Evolutionary conservation across 2,113 vertebrate genomes (phyloP).

Genomic region (Anas platyrhynchos): DNA sequence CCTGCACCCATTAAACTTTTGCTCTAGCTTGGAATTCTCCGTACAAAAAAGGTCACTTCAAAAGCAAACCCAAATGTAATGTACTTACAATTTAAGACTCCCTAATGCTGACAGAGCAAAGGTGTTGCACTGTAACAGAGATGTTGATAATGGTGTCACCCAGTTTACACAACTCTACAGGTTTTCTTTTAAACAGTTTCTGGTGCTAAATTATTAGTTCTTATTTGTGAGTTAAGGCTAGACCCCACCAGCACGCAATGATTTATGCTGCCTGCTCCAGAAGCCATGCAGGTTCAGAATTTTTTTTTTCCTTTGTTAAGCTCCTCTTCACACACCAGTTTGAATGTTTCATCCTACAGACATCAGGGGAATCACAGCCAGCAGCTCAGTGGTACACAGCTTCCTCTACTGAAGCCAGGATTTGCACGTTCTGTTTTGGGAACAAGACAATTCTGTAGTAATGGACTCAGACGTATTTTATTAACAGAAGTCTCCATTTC

Average conservation of each 20-base stretch:
- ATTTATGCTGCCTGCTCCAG: background rate
- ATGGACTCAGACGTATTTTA: background rate
- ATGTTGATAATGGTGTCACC: background rate
- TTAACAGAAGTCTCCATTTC: background rate
- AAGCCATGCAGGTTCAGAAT: background rate
- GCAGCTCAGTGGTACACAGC: background rate
- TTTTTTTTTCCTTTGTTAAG: background rate
- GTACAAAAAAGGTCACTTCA: background rate
- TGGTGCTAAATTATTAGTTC: background rate
- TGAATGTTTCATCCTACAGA: background rate
- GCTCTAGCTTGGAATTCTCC: background rate
- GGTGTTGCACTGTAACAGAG: background rate
- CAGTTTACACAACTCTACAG: background rate
- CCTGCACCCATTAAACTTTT: background rate
- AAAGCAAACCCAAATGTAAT: background rate
- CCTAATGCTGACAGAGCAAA: background rate
- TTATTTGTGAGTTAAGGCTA: background rate
- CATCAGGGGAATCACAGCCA: background rate
- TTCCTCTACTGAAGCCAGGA: background rate
- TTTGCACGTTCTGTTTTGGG: conserved; percentile 22
- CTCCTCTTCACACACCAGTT: background rate
- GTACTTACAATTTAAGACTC: background rate
- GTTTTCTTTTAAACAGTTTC: background rate
- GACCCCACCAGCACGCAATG: background rate
- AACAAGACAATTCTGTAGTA: conserved; percentile 5